These are phyloP conservation scores for Molorchus minor DNA, from an alignment of 2,888 invertebrate species.

Conservation along the genomic window DNA sequence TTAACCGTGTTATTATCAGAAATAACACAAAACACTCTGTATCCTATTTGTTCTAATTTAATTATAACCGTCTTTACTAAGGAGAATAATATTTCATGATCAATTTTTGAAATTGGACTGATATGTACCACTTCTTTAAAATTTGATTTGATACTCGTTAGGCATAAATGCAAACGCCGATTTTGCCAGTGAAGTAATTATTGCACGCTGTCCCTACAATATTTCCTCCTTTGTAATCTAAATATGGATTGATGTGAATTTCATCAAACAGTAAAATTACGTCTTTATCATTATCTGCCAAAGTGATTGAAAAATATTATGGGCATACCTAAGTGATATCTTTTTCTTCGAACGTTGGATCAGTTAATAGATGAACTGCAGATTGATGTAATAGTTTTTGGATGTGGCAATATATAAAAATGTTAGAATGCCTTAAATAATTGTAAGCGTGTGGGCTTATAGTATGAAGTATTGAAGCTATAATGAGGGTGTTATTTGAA, in stretches of 20 bases:
- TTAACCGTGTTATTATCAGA: background rate
- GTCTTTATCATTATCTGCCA: background rate
- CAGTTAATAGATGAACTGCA: constrained; percentile 21
- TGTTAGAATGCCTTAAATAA: constrained; percentile 15
- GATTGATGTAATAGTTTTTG: too few species aligned
- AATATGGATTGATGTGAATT: background rate
- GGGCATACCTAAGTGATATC: constrained; percentile 1
- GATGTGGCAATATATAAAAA: constrained; percentile 20
- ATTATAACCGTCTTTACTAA: background rate
- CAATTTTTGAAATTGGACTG: background rate
- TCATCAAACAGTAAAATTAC: background rate
- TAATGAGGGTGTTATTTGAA: constrained; percentile 5
- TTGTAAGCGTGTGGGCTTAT: constrained; percentile 21
- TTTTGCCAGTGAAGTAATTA: background rate
- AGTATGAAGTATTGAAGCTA: constrained; percentile 18
- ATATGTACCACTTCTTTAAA: background rate
- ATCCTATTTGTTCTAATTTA: background rate
- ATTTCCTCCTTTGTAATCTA: background rate
- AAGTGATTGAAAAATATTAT: background rate
- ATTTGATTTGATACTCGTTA: background rate
- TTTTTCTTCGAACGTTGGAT: constrained; percentile 11
- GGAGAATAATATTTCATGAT: background rate
- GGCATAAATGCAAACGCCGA: background rate
- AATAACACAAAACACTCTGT: background rate
- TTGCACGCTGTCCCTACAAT: background rate